Evolutionary conservation across 2,888 invertebrate genomes (phyloP).

Genomic region (Arctia plantaginis): DNA sequence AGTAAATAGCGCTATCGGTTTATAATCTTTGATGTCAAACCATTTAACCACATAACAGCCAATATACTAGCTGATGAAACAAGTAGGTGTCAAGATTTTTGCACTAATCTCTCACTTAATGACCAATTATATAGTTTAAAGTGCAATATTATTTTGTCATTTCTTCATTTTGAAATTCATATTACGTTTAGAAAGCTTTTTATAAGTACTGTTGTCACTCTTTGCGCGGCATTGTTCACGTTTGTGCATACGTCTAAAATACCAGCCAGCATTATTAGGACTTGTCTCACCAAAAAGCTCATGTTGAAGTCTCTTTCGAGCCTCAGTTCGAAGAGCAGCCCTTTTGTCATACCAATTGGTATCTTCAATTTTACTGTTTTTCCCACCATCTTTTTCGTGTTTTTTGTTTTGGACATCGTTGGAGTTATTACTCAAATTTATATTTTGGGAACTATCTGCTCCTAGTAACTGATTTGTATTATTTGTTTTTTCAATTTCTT

Average conservation of each 20-base stretch:
- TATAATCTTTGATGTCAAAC: slow-evolving; percentile 11
- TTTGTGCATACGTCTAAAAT: slow-evolving; percentile 80
- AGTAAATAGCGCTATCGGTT: neutral
- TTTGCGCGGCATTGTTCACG: slow-evolving; percentile 80
- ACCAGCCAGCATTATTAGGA: slow-evolving; percentile 78
- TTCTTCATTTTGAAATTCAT: slow-evolving; percentile 77
- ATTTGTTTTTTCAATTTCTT: slow-evolving; percentile 54
- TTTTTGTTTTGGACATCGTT: slow-evolving; percentile 27
- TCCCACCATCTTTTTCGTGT: slow-evolving; percentile 35
- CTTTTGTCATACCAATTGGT: slow-evolving; percentile 76
- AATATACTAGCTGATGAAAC: slow-evolving; percentile 12
- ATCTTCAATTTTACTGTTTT: slow-evolving; percentile 55
- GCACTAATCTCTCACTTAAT: slow-evolving; percentile 11
- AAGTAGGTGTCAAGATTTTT: slow-evolving; percentile 5
- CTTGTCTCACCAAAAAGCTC: slow-evolving; percentile 71
- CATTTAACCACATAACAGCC: slow-evolving; percentile 19
- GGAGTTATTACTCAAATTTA: slow-evolving; percentile 36
- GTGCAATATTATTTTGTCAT: slow-evolving; percentile 18
- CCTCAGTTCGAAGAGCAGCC: slow-evolving; percentile 68
- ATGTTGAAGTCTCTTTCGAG: slow-evolving; percentile 72
- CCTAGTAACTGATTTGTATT: slow-evolving; percentile 58
- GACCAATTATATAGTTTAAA: slow-evolving; percentile 17
- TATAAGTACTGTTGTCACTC: slow-evolving; percentile 71
- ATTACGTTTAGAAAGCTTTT: slow-evolving; percentile 68
- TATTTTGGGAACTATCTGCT: slow-evolving; percentile 41